Base-by-base conservation (phyloP, 2,888 invertebrate genomes). In the Brachynemurus nebulosus region DNA sequence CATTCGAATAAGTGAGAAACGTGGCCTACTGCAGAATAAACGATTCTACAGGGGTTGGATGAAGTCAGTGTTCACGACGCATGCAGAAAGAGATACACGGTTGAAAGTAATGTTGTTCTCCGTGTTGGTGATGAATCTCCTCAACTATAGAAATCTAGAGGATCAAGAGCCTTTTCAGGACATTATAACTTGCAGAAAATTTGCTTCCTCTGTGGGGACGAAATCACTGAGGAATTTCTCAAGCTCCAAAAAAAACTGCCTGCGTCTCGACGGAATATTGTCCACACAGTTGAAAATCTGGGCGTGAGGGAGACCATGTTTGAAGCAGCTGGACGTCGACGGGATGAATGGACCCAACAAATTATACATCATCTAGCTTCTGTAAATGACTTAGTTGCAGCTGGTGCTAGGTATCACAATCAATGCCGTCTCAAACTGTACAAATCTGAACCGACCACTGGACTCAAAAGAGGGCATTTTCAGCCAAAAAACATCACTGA, bases 401-500 rank as follows among this genome's bases (percentile, higher is more conserved):
- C 5, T 12, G 14, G 16, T 16, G 36, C 36, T 16, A 35, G 17
- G 16, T 35, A 35, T 17, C 36, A 35, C 7, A 35, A 12, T 11
- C 16, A 16, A 16, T 35, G 14, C 36, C 17, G 17, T 6, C 12
- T 6, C 9, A 35, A 35, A 16, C 17, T 35, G 6, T 23, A 23
- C 25, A 23, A 23, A 23, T 9, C 17, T 14, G 6, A 35, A 35
- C 3, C 36, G 4, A 54, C 45, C 47, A 57, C 50, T 56, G 56
- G 55, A 57, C 51, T 42, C 55, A 44, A 48, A 52, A 52, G 51
- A 54, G 57, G 52, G 33, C 47, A 46, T 52, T 53, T 57, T 48
- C 50, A 57, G 57, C 54, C 58, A 55, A 48, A 59, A 55, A 53
- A 57, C 55, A 57, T 60, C 44, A 55, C 55, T 47, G 44, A 55